phyloP scores from a whole-genome alignment of 2,888 invertebrate genomes.

The Allolobophora icterica region DNA sequence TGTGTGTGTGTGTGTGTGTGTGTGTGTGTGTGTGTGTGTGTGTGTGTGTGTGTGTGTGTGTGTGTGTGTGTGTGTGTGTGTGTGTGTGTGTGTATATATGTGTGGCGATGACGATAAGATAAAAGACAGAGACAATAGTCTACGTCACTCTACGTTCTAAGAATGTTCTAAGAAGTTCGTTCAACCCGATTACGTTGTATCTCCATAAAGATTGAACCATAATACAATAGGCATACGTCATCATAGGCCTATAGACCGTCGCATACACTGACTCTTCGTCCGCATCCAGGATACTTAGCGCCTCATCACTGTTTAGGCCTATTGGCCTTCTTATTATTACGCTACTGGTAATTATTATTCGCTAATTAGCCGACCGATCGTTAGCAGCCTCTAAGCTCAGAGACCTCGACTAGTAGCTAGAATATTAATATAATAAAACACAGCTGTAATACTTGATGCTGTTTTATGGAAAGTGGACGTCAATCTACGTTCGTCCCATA shows the following conservation, averaged over 20 bases:
- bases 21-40: not conserved
- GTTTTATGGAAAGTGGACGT: no score
- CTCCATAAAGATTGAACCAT: not conserved
- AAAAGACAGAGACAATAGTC: no score
- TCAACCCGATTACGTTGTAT: no score
- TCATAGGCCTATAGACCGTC: not conserved
- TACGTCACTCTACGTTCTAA: no score
- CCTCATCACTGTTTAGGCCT: not conserved
- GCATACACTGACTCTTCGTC: not conserved
- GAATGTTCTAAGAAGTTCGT: no score
- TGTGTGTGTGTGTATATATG: not conserved
- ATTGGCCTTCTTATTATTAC: not conserved
- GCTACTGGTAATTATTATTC: not conserved
- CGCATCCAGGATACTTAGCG: not conserved
- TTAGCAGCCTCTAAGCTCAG: not conserved
- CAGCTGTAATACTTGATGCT: no score
- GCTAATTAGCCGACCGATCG: not conserved
- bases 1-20: no score
- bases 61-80: not conserved
- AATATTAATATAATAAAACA: no score
- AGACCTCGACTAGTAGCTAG: no score
- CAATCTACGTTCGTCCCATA: no score
- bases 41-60: not conserved
- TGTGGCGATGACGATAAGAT: not conserved
- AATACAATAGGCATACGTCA: not conserved